Evolutionary conservation across 2,888 invertebrate genomes (phyloP), one percentile per base, ranked within the genome.

Genomic region (Arrhopalites spinosus): DNA sequence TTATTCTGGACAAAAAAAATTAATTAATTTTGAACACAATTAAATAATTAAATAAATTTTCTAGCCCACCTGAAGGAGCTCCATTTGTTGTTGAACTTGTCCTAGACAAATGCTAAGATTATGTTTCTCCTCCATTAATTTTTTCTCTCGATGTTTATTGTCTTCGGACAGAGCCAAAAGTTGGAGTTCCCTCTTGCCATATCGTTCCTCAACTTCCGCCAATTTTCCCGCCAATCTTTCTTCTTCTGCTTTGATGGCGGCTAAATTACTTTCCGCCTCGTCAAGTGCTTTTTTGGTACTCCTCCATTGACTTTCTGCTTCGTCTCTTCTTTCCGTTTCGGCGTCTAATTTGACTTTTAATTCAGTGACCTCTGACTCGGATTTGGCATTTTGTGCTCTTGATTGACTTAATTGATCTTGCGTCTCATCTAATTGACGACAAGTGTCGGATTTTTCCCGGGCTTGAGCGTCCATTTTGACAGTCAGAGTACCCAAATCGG

Each of bases 51-150:
- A 5, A 27, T 29, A 36, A 36, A 27, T n/a, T 59, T 2, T 25
- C 11, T 59, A 25, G 1, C 23, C 2, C 20, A 20, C 27, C 50
- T 23, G 96, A 53, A 93, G 29, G 17, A 56, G 56, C 56, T 69
- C 25, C 25, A 95, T 91, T 85, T 96, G 96, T 84, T 94, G 94
- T 0, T 93, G 93, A 11, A 95, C 93, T 85, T 94, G 94, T 0
- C 95, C 94, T 30, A 96, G 88, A 83, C 94, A 94, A 1, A 95
- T 93, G 87, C 96, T 96, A 78, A 97, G 86, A 85, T 96, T 96
- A 84, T 95, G 94, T 83, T 95, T 94, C 80, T 95, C 92, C 84
- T 96, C 97, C 85, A 96, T 95, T 50, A 96, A 87, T 70, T 95
- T 92, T 81, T 94, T 91, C 86, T 96, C 96, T 73, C 92, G 90